These are phyloP conservation scores for Tricholauxania praeusta DNA, from an alignment of 2,888 invertebrate species.

Conservation along the genomic window DNA sequence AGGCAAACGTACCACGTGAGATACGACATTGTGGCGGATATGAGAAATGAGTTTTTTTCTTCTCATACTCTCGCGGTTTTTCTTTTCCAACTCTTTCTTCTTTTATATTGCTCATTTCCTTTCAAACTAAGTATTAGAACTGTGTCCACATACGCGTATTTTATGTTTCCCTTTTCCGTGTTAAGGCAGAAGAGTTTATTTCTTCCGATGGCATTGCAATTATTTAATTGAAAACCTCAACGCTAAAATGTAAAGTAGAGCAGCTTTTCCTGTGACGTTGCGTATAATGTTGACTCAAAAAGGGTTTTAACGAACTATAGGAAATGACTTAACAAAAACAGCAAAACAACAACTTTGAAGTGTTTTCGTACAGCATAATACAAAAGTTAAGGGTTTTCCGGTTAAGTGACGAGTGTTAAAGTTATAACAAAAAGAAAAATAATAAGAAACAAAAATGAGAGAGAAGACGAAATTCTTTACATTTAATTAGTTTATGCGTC, in stretches of 20 bases:
- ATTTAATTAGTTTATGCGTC: too few species aligned
- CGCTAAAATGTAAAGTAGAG: neutral
- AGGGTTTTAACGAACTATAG: neutral
- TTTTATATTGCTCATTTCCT: neutral
- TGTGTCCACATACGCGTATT: neutral
- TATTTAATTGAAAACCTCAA: slow-evolving; percentile 10
- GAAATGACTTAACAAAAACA: slow-evolving; percentile 4
- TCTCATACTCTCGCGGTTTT: neutral
- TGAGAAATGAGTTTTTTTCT: neutral
- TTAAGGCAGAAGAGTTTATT: neutral
- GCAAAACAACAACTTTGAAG: neutral
- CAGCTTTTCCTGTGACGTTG: slow-evolving; percentile 4
- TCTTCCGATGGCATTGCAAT: slow-evolving; percentile 12
- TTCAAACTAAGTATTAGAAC: neutral
- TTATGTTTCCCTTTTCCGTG: slow-evolving; percentile 16
- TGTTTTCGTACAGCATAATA: neutral
- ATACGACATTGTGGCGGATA: slow-evolving; percentile 9
- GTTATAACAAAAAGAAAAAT: too few species aligned
- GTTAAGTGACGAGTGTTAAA: too few species aligned
- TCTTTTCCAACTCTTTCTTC: slow-evolving; percentile 2
- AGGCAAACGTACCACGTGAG: too few species aligned
- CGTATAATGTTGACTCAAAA: neutral
- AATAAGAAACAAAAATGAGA: too few species aligned
- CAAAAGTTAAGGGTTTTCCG: too few species aligned
- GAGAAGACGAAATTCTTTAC: too few species aligned